Evolutionary conservation across 2,797 vertebrate species (phyloP).

Genomic region (Carapus acus): DNA sequence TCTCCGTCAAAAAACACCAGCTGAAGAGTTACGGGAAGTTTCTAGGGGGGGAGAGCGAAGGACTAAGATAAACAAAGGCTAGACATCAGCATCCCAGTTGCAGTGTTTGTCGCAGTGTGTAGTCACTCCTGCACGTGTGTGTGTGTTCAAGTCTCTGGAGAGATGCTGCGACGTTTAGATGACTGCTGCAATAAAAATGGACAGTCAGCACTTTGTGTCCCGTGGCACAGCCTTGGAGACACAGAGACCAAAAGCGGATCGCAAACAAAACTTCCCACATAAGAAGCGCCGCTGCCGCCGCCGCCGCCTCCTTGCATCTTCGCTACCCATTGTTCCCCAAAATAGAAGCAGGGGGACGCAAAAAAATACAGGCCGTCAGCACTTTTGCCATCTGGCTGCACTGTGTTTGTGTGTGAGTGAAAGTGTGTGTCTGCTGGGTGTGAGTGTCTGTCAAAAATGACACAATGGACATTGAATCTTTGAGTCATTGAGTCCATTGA

Average conservation of each 20-base stretch:
- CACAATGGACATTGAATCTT: no score
- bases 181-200: constrained; percentile 38
- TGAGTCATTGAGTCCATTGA: no score
- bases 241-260: constrained; percentile 4
- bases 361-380: neutral
- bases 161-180: constrained; percentile 35
- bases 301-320: constrained; percentile 31
- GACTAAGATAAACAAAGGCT: constrained; percentile 3
- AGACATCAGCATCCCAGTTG: constrained; percentile 8
- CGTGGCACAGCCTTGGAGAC: constrained; percentile 32
- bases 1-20: constrained; percentile 90
- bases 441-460: no score
- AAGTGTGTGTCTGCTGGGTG: no score
- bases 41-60: constrained; percentile 48
- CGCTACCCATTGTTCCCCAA: constrained; percentile 4
- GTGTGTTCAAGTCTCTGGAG: constrained; percentile 33
- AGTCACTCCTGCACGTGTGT: neutral
- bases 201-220: constrained; percentile 56
- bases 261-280: constrained; percentile 5
- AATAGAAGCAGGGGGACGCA: neutral
- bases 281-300: no score
- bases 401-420: neutral
- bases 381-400: neutral
- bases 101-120: constrained; percentile 38
- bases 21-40: constrained; percentile 76